Evolutionary conservation across 2,888 invertebrate genomes (phyloP), one percentile per base, ranked within the genome.

Genomic region (Heterodera filipjevi): DNA sequence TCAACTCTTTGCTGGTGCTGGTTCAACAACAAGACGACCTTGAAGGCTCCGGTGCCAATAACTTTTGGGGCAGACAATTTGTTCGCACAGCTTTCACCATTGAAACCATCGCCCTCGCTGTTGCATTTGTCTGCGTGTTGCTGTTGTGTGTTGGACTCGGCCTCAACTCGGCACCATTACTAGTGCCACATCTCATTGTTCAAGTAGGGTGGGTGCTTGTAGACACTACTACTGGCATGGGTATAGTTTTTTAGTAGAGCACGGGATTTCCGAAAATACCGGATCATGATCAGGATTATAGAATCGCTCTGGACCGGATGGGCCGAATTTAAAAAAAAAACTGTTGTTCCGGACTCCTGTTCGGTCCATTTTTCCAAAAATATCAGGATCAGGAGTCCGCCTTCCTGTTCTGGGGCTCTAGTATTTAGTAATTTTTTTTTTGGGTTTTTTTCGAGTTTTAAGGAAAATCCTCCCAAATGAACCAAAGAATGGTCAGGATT

Each of bases 141-240:
- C 80, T 87, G 10, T 77, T 87, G 53, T 80, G 87, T 64, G 76
- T 88, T 27, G 89, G 86, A 19, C 74, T 88, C 59, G 81, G 84
- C n/a, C 78, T 84, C 70, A 87, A 88, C 75, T 81, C 79, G 12
- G 86, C 87, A 14, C 75, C 83, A n/a, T 80, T 89, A 12, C 83
- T 89, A 22, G 80, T 87, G 46, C 89, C 89, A 35, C 89, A 88
- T 81, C 81, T 88, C 53, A 83, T 87, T 71, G 83, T 89, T 64
- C 89, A 88, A 86, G 88, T 87, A n/a, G 79, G 22, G 59, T 59
- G 6, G 6, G 39, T 39, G 39, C 35, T 79, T 30, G 39, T 68
- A 49, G 19, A 49, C 12, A 12, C 6, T 3, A 49, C 19, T 3
- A 12, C 49, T 16, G 19, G 19, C 3, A 53, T 10, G 44, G 44